Conservation (phyloP, 2,888 invertebrate genomes). For the Drosophila cognata region DNA sequence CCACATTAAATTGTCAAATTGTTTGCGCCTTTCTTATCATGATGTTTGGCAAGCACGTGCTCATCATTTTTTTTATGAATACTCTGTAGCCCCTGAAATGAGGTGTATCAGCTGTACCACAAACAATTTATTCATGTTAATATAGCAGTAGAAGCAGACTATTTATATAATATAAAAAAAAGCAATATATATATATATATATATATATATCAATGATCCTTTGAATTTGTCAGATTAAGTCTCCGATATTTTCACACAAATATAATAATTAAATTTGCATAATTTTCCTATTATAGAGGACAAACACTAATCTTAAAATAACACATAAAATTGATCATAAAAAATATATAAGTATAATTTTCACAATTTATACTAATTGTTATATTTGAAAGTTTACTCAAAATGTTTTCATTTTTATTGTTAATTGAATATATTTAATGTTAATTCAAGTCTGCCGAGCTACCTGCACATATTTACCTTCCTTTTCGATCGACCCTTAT, state of each 20-base stretch:
- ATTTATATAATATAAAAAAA: not conserved
- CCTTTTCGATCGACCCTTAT: not conserved
- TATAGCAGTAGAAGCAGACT: not conserved
- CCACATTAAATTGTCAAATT: constrained; percentile 84
- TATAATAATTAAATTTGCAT: not conserved
- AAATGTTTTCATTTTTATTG: not conserved
- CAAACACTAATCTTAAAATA: accelerated
- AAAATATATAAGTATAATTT: not conserved
- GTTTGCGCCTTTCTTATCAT: constrained; percentile 76
- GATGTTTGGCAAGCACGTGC: constrained; percentile 69
- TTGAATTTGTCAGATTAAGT: accelerated
- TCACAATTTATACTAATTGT: not conserved
- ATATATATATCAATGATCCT: not conserved
- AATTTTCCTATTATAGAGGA: not conserved
- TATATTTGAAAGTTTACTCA: not conserved
- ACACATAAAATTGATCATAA: not conserved
- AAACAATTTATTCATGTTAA: not conserved
- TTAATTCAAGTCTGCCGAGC: not conserved
- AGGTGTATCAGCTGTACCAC: not conserved
- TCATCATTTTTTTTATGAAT: constrained; percentile 37
- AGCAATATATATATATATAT: not conserved
- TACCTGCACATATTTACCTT: not conserved
- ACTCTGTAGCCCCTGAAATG: not conserved
- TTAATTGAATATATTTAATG: not conserved
- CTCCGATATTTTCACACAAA: not conserved